phyloP scores from a whole-genome alignment of 2,888 invertebrate species.

The Pollenia griseotomentosa region DNA sequence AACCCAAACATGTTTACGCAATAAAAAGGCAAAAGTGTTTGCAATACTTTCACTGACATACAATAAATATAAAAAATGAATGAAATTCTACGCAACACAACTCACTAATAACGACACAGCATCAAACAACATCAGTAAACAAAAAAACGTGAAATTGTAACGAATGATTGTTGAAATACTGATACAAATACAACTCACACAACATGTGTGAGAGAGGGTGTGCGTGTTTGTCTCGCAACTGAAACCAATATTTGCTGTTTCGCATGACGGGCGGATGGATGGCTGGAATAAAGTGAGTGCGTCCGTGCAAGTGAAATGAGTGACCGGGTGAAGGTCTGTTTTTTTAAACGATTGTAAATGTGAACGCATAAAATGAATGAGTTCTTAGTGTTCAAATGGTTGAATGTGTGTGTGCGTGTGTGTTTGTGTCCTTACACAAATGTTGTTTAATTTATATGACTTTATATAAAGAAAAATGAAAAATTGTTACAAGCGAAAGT shows the following conservation, averaged over 20 bases:
- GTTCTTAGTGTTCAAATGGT: neutral
- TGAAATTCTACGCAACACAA: conserved; percentile 59
- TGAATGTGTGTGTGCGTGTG: neutral
- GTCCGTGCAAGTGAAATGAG: neutral
- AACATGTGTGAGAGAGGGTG: no score
- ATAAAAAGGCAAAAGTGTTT: conserved; percentile 67
- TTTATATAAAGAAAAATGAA: neutral
- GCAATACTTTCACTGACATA: conserved; percentile 25
- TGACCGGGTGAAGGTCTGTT: neutral
- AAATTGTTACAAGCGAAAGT: neutral
- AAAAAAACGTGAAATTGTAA: conserved; percentile 33
- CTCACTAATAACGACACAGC: conserved; percentile 16
- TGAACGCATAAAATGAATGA: conserved; percentile 14
- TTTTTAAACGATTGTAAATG: neutral
- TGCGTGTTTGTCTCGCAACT: neutral
- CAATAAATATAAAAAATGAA: conserved; percentile 1
- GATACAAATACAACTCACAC: conserved; percentile 17
- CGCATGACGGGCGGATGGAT: neutral
- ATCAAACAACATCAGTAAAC: neutral
- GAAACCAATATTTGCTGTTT: neutral
- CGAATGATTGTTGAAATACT: conserved; percentile 31
- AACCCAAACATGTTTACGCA: conserved; percentile 65
- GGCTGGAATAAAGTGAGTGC: neutral
- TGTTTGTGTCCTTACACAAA: neutral
- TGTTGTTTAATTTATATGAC: neutral